Evolutionary conservation across 2,113 vertebrate genomes (phyloP).

Genomic region (Oreocharis arfaki): DNA sequence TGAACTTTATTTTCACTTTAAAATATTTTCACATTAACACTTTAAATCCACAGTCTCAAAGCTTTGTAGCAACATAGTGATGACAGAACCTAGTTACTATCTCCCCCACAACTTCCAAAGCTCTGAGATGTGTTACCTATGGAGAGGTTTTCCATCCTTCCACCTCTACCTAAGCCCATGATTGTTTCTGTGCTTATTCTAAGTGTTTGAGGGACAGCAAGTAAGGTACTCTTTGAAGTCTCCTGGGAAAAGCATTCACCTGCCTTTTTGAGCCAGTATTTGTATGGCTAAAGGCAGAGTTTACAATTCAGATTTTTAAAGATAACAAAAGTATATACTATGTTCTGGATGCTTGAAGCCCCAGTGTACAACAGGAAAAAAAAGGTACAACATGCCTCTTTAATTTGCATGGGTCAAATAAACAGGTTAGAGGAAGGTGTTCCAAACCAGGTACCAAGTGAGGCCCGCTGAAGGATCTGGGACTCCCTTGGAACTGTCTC

Average conservation of each 20-base stretch:
- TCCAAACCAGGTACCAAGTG: neutral
- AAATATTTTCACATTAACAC: neutral
- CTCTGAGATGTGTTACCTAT: neutral
- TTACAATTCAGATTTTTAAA: neutral
- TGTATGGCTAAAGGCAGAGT: neutral
- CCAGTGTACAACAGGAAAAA: neutral
- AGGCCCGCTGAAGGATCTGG: neutral
- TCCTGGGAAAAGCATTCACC: neutral
- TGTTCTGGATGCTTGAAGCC: neutral
- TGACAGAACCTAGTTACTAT: neutral
- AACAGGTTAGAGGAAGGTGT: neutral
- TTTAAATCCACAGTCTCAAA: neutral
- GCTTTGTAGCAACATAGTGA: neutral
- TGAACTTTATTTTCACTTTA: neutral
- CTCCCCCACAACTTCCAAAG: neutral
- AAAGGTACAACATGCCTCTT: neutral
- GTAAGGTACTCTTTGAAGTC: neutral
- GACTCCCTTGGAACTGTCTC: neutral
- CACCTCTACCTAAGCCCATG: neutral
- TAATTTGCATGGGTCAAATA: neutral
- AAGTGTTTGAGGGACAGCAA: neutral
- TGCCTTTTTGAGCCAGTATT: neutral
- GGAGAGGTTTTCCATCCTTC: neutral
- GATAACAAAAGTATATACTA: neutral
- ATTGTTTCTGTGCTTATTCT: neutral